These are phyloP conservation scores for Dendropsophus ebraccatus DNA, from an alignment of 2,113 vertebrate genomes.

Conservation along the genomic window DNA sequence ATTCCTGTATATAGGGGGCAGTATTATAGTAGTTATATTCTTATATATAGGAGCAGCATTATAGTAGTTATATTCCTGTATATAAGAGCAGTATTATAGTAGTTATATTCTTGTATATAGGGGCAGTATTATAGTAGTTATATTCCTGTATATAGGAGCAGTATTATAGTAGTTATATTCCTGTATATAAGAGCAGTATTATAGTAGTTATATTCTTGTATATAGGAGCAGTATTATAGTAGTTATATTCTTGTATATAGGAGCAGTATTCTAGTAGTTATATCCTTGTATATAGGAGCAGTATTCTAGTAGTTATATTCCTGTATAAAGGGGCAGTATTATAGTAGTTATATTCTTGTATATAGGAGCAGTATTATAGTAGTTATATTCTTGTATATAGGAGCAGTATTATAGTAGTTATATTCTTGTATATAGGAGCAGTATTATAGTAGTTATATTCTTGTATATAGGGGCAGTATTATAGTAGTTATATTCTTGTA, in stretches of 20 bases:
- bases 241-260: constrained; percentile 10
- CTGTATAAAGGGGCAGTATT: neutral
- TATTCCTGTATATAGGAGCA: neutral
- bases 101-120: neutral
- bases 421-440: too few species aligned
- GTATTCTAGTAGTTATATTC: constrained; percentile 15
- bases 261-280: constrained; percentile 2
- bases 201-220: constrained; percentile 7
- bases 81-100: neutral
- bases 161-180: constrained; percentile 9
- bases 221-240: neutral
- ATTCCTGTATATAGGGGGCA: too few species aligned
- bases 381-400: constrained; percentile 10
- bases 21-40: neutral
- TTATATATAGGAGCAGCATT: neutral
- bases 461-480: neutral
- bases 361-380: neutral
- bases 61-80: neutral
- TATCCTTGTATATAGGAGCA: neutral
- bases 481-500: constrained; percentile 21
- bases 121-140: constrained; percentile 7
- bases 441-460: too few species aligned
- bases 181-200: neutral
- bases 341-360: constrained; percentile 18
- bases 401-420: neutral